Percentiles rank a stretch among this genome's conserved stretches.
Conservation (phyloP, 2,113 vertebrate genomes). For the Pseudonaja textilis region DNA sequence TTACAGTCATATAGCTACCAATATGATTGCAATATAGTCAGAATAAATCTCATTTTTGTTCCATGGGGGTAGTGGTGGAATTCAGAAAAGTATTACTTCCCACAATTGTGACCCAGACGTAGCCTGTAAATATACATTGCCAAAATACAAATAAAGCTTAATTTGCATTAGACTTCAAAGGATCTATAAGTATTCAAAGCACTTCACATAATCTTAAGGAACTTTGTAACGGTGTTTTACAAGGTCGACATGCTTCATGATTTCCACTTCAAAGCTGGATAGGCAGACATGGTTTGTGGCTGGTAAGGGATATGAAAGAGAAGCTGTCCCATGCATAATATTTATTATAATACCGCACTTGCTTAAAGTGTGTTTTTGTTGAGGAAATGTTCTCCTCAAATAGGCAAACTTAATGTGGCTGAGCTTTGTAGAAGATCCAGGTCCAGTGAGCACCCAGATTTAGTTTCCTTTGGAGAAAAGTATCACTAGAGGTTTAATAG, state of each 20-base stretch:
- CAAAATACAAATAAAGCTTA: not conserved
- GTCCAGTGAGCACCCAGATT: not conserved
- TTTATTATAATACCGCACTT: not conserved
- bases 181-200: not conserved
- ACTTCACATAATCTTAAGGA: not conserved
- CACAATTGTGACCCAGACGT: not conserved
- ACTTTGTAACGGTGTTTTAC: not conserved
- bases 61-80: not conserved
- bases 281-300: not conserved
- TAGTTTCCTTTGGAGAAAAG: not conserved
- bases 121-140: not conserved
- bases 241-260: not conserved
- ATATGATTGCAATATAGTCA: not conserved
- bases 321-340: not conserved
- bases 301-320: not conserved
- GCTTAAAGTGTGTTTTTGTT: not conserved
- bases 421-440: not conserved
- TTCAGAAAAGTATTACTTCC: not conserved
- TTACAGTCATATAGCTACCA: not conserved
- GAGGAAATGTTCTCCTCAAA: not conserved
- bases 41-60: not conserved
- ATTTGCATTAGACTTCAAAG: not conserved
- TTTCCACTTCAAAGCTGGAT: not conserved
- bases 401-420: not conserved
- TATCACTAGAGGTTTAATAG: not conserved